These are phyloP conservation scores for Leptestheria dahalacensis DNA, from an alignment of 1,140 invertebrate genomes.

Conservation along the genomic window DNA sequence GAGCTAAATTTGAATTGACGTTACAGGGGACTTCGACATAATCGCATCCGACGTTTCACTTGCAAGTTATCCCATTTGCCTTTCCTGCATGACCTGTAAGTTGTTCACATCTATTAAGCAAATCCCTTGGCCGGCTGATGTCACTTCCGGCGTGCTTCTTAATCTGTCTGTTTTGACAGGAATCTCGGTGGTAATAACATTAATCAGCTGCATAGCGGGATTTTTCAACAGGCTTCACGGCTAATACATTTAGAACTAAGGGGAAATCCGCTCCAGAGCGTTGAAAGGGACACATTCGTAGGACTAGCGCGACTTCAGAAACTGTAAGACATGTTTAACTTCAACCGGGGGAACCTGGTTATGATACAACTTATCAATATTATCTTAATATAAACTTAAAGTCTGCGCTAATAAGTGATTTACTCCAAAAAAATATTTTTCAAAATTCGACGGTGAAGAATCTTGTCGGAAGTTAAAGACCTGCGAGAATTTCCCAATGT, in stretches of 20 bases:
- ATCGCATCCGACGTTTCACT: not conserved
- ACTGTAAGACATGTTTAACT: constrained; percentile 43
- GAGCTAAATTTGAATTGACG: no score
- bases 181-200: constrained; percentile 53
- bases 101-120: not conserved
- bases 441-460: constrained; percentile 22
- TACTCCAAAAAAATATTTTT: not conserved
- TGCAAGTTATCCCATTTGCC: not conserved
- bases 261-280: constrained; percentile 49
- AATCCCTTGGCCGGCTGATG: not conserved
- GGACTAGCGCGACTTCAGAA: constrained; percentile 47
- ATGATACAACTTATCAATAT: not conserved
- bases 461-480: constrained; percentile 29
- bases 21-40: not conserved
- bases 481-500: constrained; percentile 31
- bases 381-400: not conserved
- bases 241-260: constrained; percentile 48
- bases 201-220: constrained; percentile 40
- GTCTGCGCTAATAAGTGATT: not conserved
- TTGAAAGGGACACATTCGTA: constrained; percentile 45
- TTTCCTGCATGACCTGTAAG: not conserved
- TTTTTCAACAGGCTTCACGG: constrained; percentile 39
- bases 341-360: not conserved
- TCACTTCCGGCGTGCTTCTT: constrained; percentile 2
- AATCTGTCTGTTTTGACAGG: constrained; percentile 32